Base-by-base conservation (phyloP, 2,888 invertebrate genomes). In the Plemyria rubiginata region DNA sequence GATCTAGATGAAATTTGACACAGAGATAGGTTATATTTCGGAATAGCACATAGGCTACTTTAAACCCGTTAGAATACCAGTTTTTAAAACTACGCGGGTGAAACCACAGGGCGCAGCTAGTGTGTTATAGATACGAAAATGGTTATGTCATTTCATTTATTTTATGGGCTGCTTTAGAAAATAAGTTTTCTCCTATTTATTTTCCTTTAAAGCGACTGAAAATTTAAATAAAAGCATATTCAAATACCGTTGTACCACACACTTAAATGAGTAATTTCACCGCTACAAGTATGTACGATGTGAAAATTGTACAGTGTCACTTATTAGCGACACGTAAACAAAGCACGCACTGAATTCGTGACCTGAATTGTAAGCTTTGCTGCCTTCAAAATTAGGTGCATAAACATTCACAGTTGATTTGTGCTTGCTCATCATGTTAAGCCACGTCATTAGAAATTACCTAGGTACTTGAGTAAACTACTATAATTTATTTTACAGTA, bases 281-380 rank as follows among this genome's bases (percentile, higher is more conserved):
- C 60, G 40, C 46, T 12, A 40, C 56, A 60, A 16, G 64, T 66
- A n/a, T n/a, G n/a, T n/a, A 54, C 60, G 67, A 70, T 65, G 70
- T 62, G 70, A 71, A 70, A 71, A 70, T 70, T 71, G 66, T 64
- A 55, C 60, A 68, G 65, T 71, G 66, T 68, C 71, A 70, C 71
- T 70, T 70, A 70, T 71, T 71, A 71, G 62, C 62, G 59, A 58
- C 68, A 70, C 71, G 71, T 70, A 71, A 71, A 70, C 70, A 70
- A 62, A 61, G 70, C 68, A 71, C 70, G 71, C 71, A 70, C 71
- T 63, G 53, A 67, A 52, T 64, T 64, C 70, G 67, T 64, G 71
- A 68, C 62, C 57, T 49, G 62, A 71, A 70, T 71, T 66, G 16
- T 50, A 68, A 62, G 56, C 64, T 60, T 57, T 70, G 64, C 54